These are phyloP conservation scores for Vanessa tameamea DNA, from an alignment of 1,140 invertebrate species.

Conservation along the genomic window DNA sequence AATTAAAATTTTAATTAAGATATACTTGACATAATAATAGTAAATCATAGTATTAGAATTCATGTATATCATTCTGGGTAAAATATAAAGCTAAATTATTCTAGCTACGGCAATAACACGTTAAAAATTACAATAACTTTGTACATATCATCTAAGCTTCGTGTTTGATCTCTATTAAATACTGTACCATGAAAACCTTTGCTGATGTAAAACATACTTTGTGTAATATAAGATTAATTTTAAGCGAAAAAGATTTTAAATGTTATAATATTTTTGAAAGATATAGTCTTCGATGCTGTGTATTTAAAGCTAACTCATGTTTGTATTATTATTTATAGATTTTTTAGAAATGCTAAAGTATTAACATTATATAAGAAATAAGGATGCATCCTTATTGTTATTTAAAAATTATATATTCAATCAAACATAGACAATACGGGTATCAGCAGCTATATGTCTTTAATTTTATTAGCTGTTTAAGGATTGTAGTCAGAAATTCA, in stretches of 20 bases:
- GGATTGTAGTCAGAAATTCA: neutral
- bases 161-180: constrained; percentile 50
- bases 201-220: constrained; percentile 20
- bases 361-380: constrained; percentile 14
- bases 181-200: constrained; percentile 29
- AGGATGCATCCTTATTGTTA: neutral
- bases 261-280: constrained; percentile 28
- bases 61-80: neutral
- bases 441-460: neutral
- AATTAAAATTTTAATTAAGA: neutral
- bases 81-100: constrained; percentile 66
- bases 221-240: constrained; percentile 18
- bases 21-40: neutral
- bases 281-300: constrained; percentile 55
- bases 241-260: constrained; percentile 25
- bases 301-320: constrained; percentile 42
- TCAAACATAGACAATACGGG: neutral
- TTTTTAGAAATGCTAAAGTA: constrained; percentile 2
- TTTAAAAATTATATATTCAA: constrained; percentile 1
- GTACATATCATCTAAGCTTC: constrained; percentile 75
- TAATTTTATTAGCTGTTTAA: neutral
- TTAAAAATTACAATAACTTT: constrained; percentile 70
- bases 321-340: constrained; percentile 22
- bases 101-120: constrained; percentile 68
- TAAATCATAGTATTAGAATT: neutral